Evolutionary conservation across 2,797 vertebrate species (phyloP), one percentile per base, ranked within the genome.

Genomic region (Catostomus latipinnis): DNA sequence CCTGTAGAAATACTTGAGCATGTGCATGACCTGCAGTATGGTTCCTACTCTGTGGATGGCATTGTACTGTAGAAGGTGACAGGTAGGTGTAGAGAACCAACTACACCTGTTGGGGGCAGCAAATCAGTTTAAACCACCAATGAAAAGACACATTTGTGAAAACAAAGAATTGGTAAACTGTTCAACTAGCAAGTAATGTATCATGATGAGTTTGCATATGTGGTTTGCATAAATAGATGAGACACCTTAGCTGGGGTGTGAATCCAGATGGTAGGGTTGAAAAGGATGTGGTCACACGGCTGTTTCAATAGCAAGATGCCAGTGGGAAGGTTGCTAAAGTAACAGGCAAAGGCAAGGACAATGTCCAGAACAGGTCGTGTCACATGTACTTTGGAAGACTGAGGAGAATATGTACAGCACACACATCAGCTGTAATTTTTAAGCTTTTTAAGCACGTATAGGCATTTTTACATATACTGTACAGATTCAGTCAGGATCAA

Each of bases 231-330:
- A 50, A 58, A 22, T 62, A 61, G 52, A 34, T 57, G 9, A 62
- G 1, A 70, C 14, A 99, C 98, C 96, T 97, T 97, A 90, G 97
- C 94, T 80, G 97, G 95, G 58, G 97, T 95, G 84, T 99, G 96
- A 91, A 99, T 97, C 98, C 98, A 99, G 93, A 99, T 96, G 89
- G 95, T 95, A 62, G 98, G 97, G 89, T 99, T 99, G 88, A 99
- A 97, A 81, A 99, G 94, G 91, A 99, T 93, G 89, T 98, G 95
- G 88, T 99, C 98, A 91, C 97, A 99, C 78, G 99, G 92, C 86
- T 99, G 98, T 90, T 99, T 99, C 78, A 99, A 96, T 79, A 99
- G 90, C 81, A 96, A 93, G 87, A 96, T 94, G 11, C 98, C 98
- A 52, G 95, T 98, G 76, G 93, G 96, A 81, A 99, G 92, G 91